Conservation (phyloP, 2,113 vertebrate species). For the Potamarius usumacintae region DNA sequence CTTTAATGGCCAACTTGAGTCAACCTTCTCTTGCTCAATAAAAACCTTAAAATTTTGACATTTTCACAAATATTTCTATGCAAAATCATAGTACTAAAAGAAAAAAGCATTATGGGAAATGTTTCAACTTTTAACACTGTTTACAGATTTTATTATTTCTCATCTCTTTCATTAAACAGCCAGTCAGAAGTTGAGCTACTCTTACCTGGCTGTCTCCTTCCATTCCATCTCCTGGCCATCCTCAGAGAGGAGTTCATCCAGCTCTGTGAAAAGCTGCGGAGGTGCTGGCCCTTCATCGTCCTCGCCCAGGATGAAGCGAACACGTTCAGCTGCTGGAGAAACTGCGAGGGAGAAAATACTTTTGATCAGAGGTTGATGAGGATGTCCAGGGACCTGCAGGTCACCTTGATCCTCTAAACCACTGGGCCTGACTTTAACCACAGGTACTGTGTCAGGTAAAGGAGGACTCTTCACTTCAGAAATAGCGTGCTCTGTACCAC, state of each 20-base stretch:
- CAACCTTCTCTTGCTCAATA: neutral
- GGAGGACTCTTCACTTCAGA: conserved; percentile 60
- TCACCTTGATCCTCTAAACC: conserved; percentile 69
- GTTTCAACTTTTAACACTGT: neutral
- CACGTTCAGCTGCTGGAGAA: conserved; percentile 92
- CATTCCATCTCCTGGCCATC: conserved; percentile 98
- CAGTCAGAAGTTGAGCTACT: conserved; percentile 21
- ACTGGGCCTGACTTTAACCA: conserved; percentile 59
- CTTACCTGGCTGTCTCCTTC: conserved; percentile 98
- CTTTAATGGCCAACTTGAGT: neutral
- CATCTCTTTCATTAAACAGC: neutral
- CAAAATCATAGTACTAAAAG: neutral
- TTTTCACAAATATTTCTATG: neutral
- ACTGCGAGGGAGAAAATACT: conserved; percentile 94
- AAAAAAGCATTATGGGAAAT: neutral
- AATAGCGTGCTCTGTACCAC: conserved; percentile 44
- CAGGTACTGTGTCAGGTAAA: conserved; percentile 51
- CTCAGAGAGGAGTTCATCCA: conserved; percentile 91
- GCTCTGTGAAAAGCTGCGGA: conserved; percentile 96
- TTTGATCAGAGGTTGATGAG: conserved; percentile 77
- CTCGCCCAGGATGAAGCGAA: conserved; percentile 95
- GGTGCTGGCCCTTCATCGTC: conserved; percentile 91
- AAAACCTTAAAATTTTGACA: neutral
- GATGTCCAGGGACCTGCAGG: conserved; percentile 52
- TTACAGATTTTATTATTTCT: neutral